A percentile compares a stretch with the other conserved stretches of the same genome.
Conservation (phyloP, 2,113 vertebrate species). For the Cepphus grylle region DNA sequence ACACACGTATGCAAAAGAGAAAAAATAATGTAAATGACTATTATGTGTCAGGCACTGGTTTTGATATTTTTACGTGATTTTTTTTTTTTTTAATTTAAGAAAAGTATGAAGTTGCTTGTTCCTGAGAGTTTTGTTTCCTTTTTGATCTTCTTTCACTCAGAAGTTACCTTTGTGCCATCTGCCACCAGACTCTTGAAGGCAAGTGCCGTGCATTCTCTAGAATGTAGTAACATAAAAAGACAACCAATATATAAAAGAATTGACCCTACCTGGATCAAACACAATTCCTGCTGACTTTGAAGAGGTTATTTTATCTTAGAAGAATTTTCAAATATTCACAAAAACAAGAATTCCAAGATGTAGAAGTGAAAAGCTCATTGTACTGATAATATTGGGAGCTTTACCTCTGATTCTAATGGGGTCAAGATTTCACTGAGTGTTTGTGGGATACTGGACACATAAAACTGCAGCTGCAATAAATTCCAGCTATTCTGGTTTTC, state of each 20-base stretch:
- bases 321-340: not conserved
- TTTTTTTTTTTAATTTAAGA: not conserved
- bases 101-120: not conserved
- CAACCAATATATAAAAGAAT: not conserved
- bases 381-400: not conserved
- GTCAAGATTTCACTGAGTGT: not conserved
- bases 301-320: not conserved
- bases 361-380: not conserved
- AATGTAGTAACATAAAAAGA: not conserved
- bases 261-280: not conserved
- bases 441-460: not conserved
- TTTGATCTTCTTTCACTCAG: not conserved
- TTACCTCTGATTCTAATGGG: not conserved
- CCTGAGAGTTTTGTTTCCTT: not conserved
- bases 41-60: not conserved
- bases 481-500: not conserved
- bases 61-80: not conserved
- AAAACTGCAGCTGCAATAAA: not conserved
- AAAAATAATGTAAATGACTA: not conserved
- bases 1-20: not conserved
- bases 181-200: not conserved
- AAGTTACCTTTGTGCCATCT: not conserved
- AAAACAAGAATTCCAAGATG: not conserved
- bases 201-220: not conserved
- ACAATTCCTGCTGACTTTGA: not conserved